Conservation (phyloP, 1,140 invertebrate genomes). For the Drosophila teissieri region DNA sequence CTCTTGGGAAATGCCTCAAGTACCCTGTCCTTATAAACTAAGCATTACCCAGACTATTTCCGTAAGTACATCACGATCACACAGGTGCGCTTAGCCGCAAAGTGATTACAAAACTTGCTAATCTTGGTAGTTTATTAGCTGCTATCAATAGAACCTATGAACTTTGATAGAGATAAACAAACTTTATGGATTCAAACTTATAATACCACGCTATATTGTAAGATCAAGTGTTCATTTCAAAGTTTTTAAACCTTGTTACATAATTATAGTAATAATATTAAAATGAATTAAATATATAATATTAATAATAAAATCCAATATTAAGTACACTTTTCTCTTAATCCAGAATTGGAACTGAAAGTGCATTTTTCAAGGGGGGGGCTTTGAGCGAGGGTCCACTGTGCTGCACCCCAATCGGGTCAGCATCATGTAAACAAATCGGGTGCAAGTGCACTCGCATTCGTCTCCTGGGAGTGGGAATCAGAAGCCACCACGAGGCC, state of each 20-base stretch:
- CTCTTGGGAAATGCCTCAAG: not conserved
- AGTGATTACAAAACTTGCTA: constrained; percentile 15
- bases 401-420: constrained; percentile 24
- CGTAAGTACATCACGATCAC: constrained; percentile 22
- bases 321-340: too few species aligned
- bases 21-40: not conserved
- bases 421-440: constrained; percentile 43
- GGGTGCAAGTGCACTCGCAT: constrained; percentile 35
- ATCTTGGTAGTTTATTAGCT: constrained; percentile 29
- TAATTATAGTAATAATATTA: too few species aligned
- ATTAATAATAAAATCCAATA: too few species aligned
- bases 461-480: not conserved
- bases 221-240: not conserved
- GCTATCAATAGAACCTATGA: constrained; percentile 7
- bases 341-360: too few species aligned
- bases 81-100: constrained; percentile 1
- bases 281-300: too few species aligned
- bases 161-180: constrained; percentile 13
- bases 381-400: not conserved
- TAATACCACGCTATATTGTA: not conserved
- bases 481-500: constrained; percentile 12
- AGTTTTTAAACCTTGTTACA: not conserved
- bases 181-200: not conserved
- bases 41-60: not conserved
- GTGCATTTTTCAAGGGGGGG: not conserved